Percentiles rank a stretch among this genome's conserved stretches.
Evolutionary conservation across 2,113 vertebrate species (phyloP).

Genomic region (Caranx melampygus): DNA sequence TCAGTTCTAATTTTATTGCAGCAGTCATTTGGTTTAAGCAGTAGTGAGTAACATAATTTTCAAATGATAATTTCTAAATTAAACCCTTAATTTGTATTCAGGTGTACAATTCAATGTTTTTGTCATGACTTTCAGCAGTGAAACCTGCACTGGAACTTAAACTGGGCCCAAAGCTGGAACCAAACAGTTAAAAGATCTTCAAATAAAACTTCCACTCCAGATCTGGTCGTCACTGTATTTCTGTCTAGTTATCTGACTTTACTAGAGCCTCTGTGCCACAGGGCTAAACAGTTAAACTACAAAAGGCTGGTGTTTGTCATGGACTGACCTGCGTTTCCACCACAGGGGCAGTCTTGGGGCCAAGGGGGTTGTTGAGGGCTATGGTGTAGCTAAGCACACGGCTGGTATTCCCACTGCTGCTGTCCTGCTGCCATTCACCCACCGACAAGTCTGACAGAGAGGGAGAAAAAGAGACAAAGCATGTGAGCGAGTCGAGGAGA

Average conservation of each 20-base stretch:
- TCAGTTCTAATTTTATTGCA: not conserved
- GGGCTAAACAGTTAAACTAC: not conserved
- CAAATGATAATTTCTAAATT: not conserved
- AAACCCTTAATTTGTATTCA: not conserved
- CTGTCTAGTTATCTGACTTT: not conserved
- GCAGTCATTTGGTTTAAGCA: not conserved
- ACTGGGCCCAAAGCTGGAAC: not conserved
- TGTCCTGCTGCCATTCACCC: constrained; percentile 89
- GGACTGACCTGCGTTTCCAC: constrained; percentile 90
- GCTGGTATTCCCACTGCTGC: constrained; percentile 85
- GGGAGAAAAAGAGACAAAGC: not conserved
- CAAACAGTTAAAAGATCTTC: not conserved
- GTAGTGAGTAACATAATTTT: not conserved
- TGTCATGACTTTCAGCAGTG: not conserved
- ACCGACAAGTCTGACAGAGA: constrained; percentile 84
- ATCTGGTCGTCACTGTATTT: not conserved
- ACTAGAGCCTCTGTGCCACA: not conserved
- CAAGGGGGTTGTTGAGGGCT: constrained; percentile 91
- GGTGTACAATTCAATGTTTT: not conserved
- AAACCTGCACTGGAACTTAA: not conserved
- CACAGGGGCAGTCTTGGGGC: constrained; percentile 90
- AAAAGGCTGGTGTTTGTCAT: not conserved
- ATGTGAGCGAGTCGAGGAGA: not conserved
- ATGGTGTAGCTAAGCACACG: constrained; percentile 91
- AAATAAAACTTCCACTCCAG: not conserved